Base-by-base conservation (phyloP, 2,888 invertebrate species). In the Globia sparganii region DNA sequence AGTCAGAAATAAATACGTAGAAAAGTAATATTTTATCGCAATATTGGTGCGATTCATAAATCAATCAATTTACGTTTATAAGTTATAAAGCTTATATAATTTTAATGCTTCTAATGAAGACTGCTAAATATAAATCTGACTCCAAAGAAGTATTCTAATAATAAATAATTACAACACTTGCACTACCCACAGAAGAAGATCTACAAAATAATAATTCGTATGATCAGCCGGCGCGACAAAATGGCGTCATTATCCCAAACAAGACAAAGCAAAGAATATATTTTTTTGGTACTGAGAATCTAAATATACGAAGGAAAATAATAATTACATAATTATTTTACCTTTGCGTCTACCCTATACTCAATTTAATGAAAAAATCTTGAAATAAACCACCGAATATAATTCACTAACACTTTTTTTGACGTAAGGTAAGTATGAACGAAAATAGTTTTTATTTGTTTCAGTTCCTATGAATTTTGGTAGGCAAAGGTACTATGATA, bases 191-290 rank as follows among this genome's bases (percentile, higher is more conserved):
- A 90, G 91, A 89, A 91, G 88, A 90, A 91, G 90, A 79, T 80
- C 86, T 80, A 90, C 86, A 94, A 94, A 94, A 94, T 94, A 94
- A 92, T 94, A 94, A 93, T 93, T 94, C 92, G 81, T 89, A 90
- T 81, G 94, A 96, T 96, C 96, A 96, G 96, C 96, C 96, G 96
- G 96, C 96, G 96, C 95, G 92, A 96, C 96, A 96, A 96, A 96
- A 96, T 96, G 96, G 96, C 96, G 96, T 96, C 96, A 96, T 94
- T 91, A 93, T 92, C 92, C 92, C 92, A 94, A 94, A 95, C 94
- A 95, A 95, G 94, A 92, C 91, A 91, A 92, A 91, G 91, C 88
- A 89, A 89, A 91, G 90, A 91, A 86, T 88, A 80, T 68, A 77
- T 80, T 77, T 80, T 69, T 75, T 76, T 77, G 71, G 71, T 49